phyloP scores from a whole-genome alignment of 92 coral and sea anemone genomes.

The Actinernus sp. region DNA sequence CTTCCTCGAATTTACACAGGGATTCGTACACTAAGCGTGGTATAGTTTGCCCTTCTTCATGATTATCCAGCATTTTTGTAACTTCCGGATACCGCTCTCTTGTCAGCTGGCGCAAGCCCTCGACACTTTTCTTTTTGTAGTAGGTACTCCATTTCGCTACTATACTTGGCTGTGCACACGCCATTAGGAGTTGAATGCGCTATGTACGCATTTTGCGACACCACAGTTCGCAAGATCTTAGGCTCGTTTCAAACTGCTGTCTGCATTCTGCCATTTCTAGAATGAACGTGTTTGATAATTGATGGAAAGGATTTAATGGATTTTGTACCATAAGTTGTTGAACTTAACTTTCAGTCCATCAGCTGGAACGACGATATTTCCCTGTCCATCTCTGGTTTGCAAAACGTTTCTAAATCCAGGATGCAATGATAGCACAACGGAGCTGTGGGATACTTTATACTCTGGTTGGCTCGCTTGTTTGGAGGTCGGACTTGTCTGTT shows the following conservation, averaged over 20 bases:
- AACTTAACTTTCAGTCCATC: conserved; percentile 20
- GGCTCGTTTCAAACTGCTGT: conserved; percentile 30
- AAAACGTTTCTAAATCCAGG: not conserved
- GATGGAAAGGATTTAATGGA: conserved; percentile 34
- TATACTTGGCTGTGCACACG: conserved; percentile 10
- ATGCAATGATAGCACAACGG: not conserved
- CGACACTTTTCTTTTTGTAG: not conserved
- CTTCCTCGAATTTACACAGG: not conserved
- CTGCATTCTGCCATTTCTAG: conserved; percentile 46
- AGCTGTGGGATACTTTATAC: not conserved
- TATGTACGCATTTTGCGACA: not conserved
- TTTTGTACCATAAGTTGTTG: conserved; percentile 51
- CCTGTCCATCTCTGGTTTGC: conserved; percentile 47
- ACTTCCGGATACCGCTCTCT: conserved; percentile 12
- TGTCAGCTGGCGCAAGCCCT: conserved; percentile 7
- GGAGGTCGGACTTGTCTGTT: not conserved
- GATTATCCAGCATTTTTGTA: conserved; percentile 3
- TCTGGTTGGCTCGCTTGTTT: not conserved
- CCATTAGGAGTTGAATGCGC: conserved; percentile 8
- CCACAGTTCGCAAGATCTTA: not conserved
- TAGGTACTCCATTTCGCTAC: conserved; percentile 14
- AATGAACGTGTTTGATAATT: conserved; percentile 44
- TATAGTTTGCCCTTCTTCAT: conserved; percentile 4
- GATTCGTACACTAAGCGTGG: not conserved
- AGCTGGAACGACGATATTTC: conserved; percentile 40